Base-by-base conservation (phyloP, 2,888 invertebrate species). In the Megamerina dolium region DNA sequence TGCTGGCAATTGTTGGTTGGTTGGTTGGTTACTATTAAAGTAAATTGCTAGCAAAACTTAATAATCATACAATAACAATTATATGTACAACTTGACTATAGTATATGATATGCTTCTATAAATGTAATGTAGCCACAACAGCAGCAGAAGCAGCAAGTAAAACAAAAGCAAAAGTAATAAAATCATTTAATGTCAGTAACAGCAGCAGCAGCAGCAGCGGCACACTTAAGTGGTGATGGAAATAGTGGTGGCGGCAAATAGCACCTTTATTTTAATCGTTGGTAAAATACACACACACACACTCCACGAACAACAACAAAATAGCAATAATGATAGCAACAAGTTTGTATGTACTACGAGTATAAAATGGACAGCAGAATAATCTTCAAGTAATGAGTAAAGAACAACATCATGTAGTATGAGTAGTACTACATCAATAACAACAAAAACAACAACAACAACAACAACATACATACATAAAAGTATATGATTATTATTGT, bases 151-250 rank as follows among this genome's bases (percentile, higher is more conserved):
- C 16, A 29, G 26, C n/a, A 17, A 8, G 21, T 21, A n/a, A 5
- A 19, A 13, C n/a, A 10, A 13, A 6, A 30, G 30, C 30, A 13
- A 13, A 10, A 13, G 13, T n/a, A 10, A 14, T 30, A n/a, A n/a
- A 30, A 3, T 2, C 13, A 31, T 31, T 4, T 14, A 31, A 13
- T 14, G 9, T 2, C 13, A 14, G n/a, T 16, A 13, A 5, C 20
- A 34, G 19, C 34, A 34, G 19, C 18, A 18, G 34, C 34, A 18
- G 19, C 34, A 5, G 26, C 20, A 32, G 40, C 31, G 20, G 27
- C 10, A 23, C 32, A 20, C 26, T 19, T 10, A 33, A 41, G 20
- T 37, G 37, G 34, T 36, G 32, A 19, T 26, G 31, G 16, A 18
- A 3, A 19, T 33, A 13, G 33, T 34, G 14, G 10, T 21, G 27